Base-by-base conservation (phyloP, 1,140 invertebrate genomes). In the Catajapyx aquilonaris region DNA sequence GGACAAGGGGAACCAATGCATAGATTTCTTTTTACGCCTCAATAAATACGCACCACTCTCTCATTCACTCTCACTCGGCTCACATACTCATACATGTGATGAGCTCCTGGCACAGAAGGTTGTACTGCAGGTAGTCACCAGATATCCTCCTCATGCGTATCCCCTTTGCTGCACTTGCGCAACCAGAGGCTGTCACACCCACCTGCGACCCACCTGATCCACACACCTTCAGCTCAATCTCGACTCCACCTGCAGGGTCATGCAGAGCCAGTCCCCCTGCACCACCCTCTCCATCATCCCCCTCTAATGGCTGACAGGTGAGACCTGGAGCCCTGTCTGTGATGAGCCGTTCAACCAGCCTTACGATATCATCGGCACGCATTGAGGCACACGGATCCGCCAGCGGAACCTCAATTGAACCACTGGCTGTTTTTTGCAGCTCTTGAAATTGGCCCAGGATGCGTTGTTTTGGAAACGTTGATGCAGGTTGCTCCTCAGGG, bases 121-220 rank as follows among this genome's bases (percentile, higher is more conserved):
- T 81, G 52, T 90, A 91, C 51, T 86, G 79, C 41, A 77, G 64
- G 54, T 84, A 80, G 58, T 93, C 85, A 2, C 87, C 87, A 0
- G 84, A 88, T 42, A 93, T 85, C 52, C 84, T 65, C 39, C 85
- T 60, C 68, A 93, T 74, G 50, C 88, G 88, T 40, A 93, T 66
- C 5, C 84, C 81, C 46, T 84, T 86, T 7, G 42, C 35, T 31
- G 73, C 43, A 44, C 42, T 38, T 32, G 39, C 35, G 39, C 40
- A 37, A 69, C 49, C n/a, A 10, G 31, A 34, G 16, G 33, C 41
- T 5, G 37, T 37, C 18, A 22, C 31, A 23, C 40, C 18, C 1
- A 42, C 20, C 5, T 35, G 10, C 4, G 40, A 28, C 2, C 31
- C 41, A 5, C 23, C 31, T 11, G 11, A n/a, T n/a, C n/a, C 73